Conservation (phyloP, 1,140 invertebrate genomes). For the Lasioglossum baleicum region DNA sequence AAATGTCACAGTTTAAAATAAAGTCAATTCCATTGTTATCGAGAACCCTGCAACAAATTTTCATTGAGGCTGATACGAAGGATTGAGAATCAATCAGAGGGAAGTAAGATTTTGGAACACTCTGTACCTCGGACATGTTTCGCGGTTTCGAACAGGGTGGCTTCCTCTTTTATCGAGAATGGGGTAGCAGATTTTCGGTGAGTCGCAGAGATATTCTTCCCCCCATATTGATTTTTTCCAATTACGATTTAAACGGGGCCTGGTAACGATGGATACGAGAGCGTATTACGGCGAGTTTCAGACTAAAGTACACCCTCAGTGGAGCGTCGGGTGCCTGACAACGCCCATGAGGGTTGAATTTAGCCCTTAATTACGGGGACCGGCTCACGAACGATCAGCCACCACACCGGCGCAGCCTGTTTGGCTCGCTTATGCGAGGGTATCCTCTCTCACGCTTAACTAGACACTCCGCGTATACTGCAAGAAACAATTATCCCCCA, state of each 20-base stretch:
- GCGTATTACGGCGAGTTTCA: slow-evolving; percentile 41
- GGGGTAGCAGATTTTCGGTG: not conserved
- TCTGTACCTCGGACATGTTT: no score
- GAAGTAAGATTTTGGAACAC: no score
- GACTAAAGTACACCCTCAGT: slow-evolving; percentile 57
- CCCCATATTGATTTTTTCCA: slow-evolving; percentile 55
- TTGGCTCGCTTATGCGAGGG: slow-evolving; percentile 20
- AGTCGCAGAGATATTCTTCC: not conserved
- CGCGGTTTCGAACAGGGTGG: no score
- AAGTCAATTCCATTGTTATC: no score
- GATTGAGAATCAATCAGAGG: no score
- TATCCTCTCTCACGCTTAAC: slow-evolving; percentile 19
- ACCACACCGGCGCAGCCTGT: slow-evolving; percentile 15
- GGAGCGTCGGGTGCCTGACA: slow-evolving; percentile 37
- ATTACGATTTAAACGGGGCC: slow-evolving; percentile 50
- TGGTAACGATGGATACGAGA: slow-evolving; percentile 46
- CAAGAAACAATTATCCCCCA: slow-evolving; percentile 26
- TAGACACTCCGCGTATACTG: not conserved
- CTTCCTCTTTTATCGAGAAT: not conserved
- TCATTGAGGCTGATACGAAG: no score
- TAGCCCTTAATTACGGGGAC: slow-evolving; percentile 60
- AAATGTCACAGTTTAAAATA: no score
- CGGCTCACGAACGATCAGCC: slow-evolving; percentile 40
- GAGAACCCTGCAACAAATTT: no score
- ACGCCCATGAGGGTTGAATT: slow-evolving; percentile 56